Evolutionary conservation across 1,140 invertebrate species (phyloP).

Genomic region (Lordiphosa mommai): DNA sequence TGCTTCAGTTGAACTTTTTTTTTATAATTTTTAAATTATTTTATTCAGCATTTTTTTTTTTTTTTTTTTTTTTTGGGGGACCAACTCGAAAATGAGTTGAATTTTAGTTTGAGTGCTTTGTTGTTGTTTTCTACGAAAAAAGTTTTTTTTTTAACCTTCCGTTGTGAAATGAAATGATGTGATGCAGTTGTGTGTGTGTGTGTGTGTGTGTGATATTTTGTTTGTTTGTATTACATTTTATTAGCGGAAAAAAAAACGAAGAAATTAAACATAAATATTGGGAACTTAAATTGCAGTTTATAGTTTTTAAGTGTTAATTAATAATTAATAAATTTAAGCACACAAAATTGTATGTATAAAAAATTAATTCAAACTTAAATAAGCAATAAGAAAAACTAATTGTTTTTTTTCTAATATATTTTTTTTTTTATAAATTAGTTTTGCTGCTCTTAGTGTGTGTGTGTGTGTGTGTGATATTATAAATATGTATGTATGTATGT

Average conservation of each 20-base stretch:
- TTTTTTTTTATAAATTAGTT: slow-evolving; percentile 7
- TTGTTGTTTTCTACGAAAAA: not conserved
- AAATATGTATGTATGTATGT: slow-evolving; percentile 65
- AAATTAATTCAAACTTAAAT: slow-evolving; percentile 4
- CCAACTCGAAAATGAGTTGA: slow-evolving; percentile 67
- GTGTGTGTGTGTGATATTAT: slow-evolving; percentile 54
- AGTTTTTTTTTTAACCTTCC: slow-evolving; percentile 8
- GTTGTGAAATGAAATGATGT: not conserved
- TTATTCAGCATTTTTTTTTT: slow-evolving; percentile 54
- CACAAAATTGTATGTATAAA: too few relatives aligned
- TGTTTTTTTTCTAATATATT: slow-evolving; percentile 12
- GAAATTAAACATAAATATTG: slow-evolving; percentile 52
- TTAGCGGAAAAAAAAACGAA: slow-evolving; percentile 13
- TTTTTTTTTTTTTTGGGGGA: slow-evolving; percentile 3
- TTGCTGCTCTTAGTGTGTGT: slow-evolving; percentile 27
- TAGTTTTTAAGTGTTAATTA: slow-evolving; percentile 16
- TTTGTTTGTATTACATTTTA: slow-evolving; percentile 34
- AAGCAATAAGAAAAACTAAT: not conserved
- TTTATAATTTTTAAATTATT: slow-evolving; percentile 34
- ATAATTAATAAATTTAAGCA: slow-evolving; percentile 26
- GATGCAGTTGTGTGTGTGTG: slow-evolving; percentile 2
- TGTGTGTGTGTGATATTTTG: slow-evolving; percentile 38
- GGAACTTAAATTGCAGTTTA: slow-evolving; percentile 70
- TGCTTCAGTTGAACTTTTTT: slow-evolving; percentile 24
- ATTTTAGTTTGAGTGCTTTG: slow-evolving; percentile 10